These are phyloP conservation scores for Hyles lineata DNA, from an alignment of 2,888 invertebrate species.

Conservation along the genomic window DNA sequence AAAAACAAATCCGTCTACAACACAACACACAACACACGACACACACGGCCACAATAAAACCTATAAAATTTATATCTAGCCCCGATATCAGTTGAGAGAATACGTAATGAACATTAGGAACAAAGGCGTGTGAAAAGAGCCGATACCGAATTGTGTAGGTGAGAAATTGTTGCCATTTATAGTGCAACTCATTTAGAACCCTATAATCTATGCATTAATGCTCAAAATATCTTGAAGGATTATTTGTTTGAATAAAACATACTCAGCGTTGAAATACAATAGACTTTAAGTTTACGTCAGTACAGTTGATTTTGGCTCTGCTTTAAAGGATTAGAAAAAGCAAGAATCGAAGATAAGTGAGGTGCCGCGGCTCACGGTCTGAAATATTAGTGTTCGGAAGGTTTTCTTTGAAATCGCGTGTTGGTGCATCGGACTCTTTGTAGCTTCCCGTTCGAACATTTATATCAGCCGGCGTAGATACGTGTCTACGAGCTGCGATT, in stretches of 20 bases:
- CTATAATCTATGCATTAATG: slow-evolving; percentile 46
- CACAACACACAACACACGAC: slow-evolving; percentile 63
- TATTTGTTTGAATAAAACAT: slow-evolving; percentile 53
- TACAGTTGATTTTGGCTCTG: slow-evolving; percentile 44
- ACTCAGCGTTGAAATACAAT: slow-evolving; percentile 42
- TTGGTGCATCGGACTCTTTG: slow-evolving; percentile 58
- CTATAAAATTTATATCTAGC: slow-evolving; percentile 77
- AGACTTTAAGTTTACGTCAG: slow-evolving; percentile 40
- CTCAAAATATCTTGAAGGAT: slow-evolving; percentile 39
- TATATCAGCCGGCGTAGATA: slow-evolving; percentile 46
- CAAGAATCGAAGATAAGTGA: slow-evolving; percentile 74
- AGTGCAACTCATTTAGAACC: slow-evolving; percentile 44
- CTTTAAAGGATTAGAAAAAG: slow-evolving; percentile 39
- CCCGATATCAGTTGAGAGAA: slow-evolving; percentile 77
- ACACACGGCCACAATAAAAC: slow-evolving; percentile 67
- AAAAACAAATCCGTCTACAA: slow-evolving; percentile 59
- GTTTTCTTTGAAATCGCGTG: slow-evolving; percentile 66
- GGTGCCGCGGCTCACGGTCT: slow-evolving; percentile 64
- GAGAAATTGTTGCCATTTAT: slow-evolving; percentile 63
- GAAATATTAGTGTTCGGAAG: slow-evolving; percentile 77
- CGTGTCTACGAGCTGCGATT: slow-evolving; percentile 23
- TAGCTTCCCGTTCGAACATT: slow-evolving; percentile 53
- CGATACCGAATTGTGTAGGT: slow-evolving; percentile 74
- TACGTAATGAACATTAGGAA: slow-evolving; percentile 82
- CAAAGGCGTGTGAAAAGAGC: slow-evolving; percentile 77